A percentile compares a stretch with the other conserved stretches of the same genome.
phyloP scores from a whole-genome alignment of 2,797 vertebrate genomes.

The Acanthurus lineatus region DNA sequence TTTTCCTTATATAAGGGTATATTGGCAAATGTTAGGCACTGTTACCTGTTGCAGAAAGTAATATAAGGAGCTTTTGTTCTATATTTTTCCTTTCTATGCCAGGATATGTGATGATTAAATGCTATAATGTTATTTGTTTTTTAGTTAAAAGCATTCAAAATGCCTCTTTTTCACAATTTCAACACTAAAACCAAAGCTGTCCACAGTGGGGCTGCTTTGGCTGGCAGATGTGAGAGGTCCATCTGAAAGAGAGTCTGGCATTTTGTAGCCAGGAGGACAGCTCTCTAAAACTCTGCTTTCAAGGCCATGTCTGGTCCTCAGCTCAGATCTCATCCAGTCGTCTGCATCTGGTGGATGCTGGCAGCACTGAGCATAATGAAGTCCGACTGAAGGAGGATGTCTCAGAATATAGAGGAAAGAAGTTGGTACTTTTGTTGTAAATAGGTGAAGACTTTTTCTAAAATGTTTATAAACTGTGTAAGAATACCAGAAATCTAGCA shows the following conservation, averaged over 20 bases:
- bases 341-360: slow-evolving; percentile 43
- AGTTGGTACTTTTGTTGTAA: slow-evolving; percentile 15
- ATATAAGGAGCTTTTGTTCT: not conserved
- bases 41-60: not conserved
- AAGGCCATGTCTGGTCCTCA: slow-evolving; percentile 44
- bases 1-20: too few relatives aligned
- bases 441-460: not conserved
- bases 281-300: slow-evolving; percentile 31
- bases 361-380: slow-evolving; percentile 40
- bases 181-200: slow-evolving; percentile 4
- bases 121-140: not conserved
- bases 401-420: slow-evolving; percentile 32
- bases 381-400: slow-evolving; percentile 40
- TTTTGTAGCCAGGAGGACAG: slow-evolving; percentile 28
- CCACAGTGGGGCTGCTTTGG: not conserved
- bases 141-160: slow-evolving; percentile 14
- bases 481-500: not conserved
- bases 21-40: not conserved
- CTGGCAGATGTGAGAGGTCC: slow-evolving; percentile 23
- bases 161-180: slow-evolving; percentile 42
- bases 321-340: slow-evolving; percentile 27
- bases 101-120: not conserved
- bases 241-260: slow-evolving; percentile 26
- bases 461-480: not conserved
- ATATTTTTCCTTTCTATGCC: not conserved